Evolutionary conservation across 1,140 invertebrate genomes (phyloP).

Genomic region (Orius insidiosus): DNA sequence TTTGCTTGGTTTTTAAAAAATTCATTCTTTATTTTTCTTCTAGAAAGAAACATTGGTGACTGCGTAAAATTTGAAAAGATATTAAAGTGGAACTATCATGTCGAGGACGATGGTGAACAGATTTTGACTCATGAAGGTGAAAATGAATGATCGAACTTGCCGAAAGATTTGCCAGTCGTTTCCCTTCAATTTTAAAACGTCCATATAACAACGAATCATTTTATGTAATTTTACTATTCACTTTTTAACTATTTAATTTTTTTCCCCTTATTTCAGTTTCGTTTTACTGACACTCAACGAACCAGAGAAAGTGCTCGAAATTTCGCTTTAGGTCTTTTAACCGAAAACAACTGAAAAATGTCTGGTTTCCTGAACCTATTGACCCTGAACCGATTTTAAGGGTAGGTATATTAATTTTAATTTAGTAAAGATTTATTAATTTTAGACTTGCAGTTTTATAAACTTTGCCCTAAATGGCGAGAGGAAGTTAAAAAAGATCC

Average conservation of each 20-base stretch:
- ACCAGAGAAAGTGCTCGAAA: constrained; percentile 50
- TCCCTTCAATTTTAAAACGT: constrained; percentile 37
- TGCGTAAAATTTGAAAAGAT: not conserved
- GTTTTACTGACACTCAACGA: constrained; percentile 53
- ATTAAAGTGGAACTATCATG: constrained; percentile 31
- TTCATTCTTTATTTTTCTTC: too few relatives aligned
- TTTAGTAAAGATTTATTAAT: constrained; percentile 19
- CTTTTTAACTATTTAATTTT: constrained; percentile 11
- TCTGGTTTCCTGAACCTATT: constrained; percentile 40
- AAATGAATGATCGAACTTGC: constrained; percentile 44
- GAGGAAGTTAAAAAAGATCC: constrained; percentile 58
- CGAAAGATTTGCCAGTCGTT: constrained; percentile 43
- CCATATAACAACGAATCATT: constrained; percentile 35
- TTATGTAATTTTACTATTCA: too few relatives aligned
- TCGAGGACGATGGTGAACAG: constrained; percentile 21
- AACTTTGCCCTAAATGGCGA: constrained; percentile 56
- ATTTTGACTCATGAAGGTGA: constrained; percentile 40
- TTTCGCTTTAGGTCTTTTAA: constrained; percentile 58
- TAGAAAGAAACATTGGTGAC: too few relatives aligned
- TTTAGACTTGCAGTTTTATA: constrained; percentile 51
- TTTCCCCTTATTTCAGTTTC: constrained; percentile 37
- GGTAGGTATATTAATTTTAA: constrained; percentile 33
- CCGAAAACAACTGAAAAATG: constrained; percentile 32
- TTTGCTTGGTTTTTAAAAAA: too few relatives aligned
- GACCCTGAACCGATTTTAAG: constrained; percentile 49